phyloP scores from a whole-genome alignment of 2,797 vertebrate species.

The Vireo griseus region DNA sequence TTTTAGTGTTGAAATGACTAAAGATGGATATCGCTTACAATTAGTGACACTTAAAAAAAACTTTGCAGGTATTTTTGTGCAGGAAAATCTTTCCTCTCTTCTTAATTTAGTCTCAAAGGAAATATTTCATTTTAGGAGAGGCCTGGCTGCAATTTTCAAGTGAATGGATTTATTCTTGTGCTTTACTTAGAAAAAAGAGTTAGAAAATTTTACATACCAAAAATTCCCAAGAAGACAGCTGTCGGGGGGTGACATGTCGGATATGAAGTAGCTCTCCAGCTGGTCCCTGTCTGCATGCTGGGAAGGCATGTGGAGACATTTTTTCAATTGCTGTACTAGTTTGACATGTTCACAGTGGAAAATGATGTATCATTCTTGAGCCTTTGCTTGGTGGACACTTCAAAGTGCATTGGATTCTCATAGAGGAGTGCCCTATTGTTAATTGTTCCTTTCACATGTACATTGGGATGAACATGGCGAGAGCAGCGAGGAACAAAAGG shows the following conservation, averaged over 20 bases:
- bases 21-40: background rate
- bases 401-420: slow-evolving; percentile 81
- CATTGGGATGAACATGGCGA: slow-evolving; percentile 82
- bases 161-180: background rate
- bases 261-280: slow-evolving; percentile 71
- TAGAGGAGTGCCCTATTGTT: slow-evolving; percentile 84
- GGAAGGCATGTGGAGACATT: slow-evolving; percentile 71
- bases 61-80: background rate
- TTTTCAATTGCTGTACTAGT: slow-evolving; percentile 67
- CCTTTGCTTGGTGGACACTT: slow-evolving; percentile 77
- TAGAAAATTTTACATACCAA: slow-evolving; percentile 30
- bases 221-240: slow-evolving; percentile 58
- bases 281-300: slow-evolving; percentile 74
- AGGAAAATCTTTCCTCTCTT: background rate
- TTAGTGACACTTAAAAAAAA: background rate
- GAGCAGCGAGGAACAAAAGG: slow-evolving; percentile 81
- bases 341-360: slow-evolving; percentile 74
- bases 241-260: slow-evolving; percentile 54
- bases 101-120: background rate
- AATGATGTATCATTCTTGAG: slow-evolving; percentile 75
- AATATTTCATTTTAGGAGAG: background rate
- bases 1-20: background rate
- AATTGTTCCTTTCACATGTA: slow-evolving; percentile 87
- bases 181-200: background rate
- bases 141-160: background rate